Base-by-base conservation (phyloP, 2,797 vertebrate genomes). In the Lepilemur septentrionalis region DNA sequence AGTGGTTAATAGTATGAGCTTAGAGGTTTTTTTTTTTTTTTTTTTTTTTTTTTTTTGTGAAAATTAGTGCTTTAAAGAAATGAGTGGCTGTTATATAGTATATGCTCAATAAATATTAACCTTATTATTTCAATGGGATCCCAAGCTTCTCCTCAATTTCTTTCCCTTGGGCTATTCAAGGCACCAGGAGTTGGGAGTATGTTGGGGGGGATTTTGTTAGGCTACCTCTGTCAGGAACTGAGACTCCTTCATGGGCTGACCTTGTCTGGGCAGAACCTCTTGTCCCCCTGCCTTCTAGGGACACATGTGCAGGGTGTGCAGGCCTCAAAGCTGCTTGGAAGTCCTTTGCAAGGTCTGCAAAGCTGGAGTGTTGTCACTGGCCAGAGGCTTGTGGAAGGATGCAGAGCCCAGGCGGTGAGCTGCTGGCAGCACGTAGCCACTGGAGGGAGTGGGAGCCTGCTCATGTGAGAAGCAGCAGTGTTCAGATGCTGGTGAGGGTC, bases 241-340 rank as follows among this genome's bases (percentile, higher is more conserved):
- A 91, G 75, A 70, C 28, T 25, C 55, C 32, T 90, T 63, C 7
- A 0, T 25, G 17, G 11, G 38, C 76, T 94, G 94, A 95, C 81
- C 85, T 97, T 93, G 96, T 76, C 80, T 93, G 63, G 69, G 59
- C 50, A 72, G 72, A 70, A 32, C 48, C 65, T 82, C 52, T 86
- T 63, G 55, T 48, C n/a, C 23, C 57, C 73, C 43, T 91, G 70
- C 59, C 48, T 86, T 57, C 70, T 25, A 61, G 90, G n/a, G 57
- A 72, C 50, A 55, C 7, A 61, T 80, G 85, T 67, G 82, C 48
- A 83, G 50, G 18, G 12, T 3, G 5, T 69, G n/a, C 25, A 63
- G 69, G 76, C 50, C 46, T 76, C 38, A 41, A 41, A 83, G 67
- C 57, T 87, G 57, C 76, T 65, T 30, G 32, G 72, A 90, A 93